These are phyloP conservation scores for Oreochromis spilurus DNA, from an alignment of 2,113 vertebrate species.

Conservation along the genomic window DNA sequence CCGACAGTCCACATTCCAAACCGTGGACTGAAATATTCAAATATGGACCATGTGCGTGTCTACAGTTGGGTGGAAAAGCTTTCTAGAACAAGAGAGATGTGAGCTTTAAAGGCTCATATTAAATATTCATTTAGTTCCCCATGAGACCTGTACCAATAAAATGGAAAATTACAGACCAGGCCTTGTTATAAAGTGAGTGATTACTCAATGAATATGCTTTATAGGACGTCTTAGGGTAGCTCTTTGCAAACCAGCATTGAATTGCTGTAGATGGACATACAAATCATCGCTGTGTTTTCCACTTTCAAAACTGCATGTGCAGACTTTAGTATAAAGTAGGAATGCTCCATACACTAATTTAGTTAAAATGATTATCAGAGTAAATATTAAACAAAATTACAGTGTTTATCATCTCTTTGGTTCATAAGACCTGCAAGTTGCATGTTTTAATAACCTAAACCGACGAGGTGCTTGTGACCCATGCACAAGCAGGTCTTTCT, in stretches of 20 bases:
- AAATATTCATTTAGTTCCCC: slow-evolving; percentile 10
- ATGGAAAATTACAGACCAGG: slow-evolving; percentile 5
- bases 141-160: slow-evolving; percentile 1
- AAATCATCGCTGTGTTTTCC: not conserved
- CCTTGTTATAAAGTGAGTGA: not conserved
- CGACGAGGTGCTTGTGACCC: not conserved
- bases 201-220: not conserved
- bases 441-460: not conserved
- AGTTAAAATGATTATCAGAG: not conserved
- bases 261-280: not conserved
- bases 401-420: not conserved
- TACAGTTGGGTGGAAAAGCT: not conserved
- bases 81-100: not conserved
- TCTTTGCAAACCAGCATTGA: not conserved
- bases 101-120: not conserved
- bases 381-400: not conserved
- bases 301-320: not conserved
- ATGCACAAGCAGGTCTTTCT: not conserved
- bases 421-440: not conserved
- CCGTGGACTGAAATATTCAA: not conserved
- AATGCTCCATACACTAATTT: not conserved
- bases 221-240: not conserved
- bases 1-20: not conserved
- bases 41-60: slow-evolving; percentile 31
- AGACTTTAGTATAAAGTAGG: not conserved